phyloP scores from a whole-genome alignment of 2,113 vertebrate species.

The Miniopterus natalensis region DNA sequence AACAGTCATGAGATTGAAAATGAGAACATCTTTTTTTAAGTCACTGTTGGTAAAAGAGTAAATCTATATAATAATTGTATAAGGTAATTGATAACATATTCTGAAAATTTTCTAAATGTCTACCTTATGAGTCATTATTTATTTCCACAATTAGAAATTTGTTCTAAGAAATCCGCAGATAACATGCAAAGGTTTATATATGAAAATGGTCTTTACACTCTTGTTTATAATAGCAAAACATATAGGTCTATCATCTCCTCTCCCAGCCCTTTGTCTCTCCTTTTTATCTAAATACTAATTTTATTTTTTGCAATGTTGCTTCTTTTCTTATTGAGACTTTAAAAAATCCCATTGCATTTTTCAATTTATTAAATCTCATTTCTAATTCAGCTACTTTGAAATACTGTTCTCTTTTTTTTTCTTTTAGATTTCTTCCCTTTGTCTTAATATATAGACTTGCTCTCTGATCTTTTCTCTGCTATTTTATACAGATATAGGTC shows the following conservation, averaged over 20 bases:
- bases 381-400: conserved; percentile 6
- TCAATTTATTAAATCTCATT: not conserved
- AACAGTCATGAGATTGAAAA: not conserved
- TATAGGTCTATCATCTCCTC: not conserved
- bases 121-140: not conserved
- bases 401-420: not conserved
- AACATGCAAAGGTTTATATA: not conserved
- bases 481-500: not conserved
- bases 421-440: not conserved
- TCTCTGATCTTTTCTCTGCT: not conserved
- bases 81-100: not conserved
- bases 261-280: not conserved
- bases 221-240: not conserved
- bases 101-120: not conserved
- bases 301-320: not conserved
- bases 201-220: not conserved
- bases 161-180: not conserved
- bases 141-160: not conserved
- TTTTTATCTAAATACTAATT: not conserved
- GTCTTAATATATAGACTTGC: not conserved
- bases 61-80: not conserved
- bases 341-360: not conserved
- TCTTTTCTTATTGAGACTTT: not conserved
- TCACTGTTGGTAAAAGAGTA: not conserved
- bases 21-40: not conserved